phyloP scores from a whole-genome alignment of 2,888 invertebrate species.

The Luffia ferchaultella region DNA sequence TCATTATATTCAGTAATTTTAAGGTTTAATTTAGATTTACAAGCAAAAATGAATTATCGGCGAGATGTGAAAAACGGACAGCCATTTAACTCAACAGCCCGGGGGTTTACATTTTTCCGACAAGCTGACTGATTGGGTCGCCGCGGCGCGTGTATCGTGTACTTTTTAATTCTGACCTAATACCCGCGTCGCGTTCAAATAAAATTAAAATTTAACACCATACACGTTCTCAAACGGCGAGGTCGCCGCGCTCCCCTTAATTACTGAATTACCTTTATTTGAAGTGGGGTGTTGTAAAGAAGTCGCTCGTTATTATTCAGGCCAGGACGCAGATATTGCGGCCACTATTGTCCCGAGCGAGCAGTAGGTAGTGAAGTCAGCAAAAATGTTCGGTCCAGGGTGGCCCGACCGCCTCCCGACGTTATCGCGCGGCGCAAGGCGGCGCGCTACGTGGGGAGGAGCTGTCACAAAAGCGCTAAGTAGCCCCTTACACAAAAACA shows the following conservation, averaged over 20 bases:
- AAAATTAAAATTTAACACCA: not conserved
- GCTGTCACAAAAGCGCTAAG: slow-evolving; percentile 4
- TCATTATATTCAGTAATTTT: not conserved
- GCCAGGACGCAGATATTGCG: not conserved
- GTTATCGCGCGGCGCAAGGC: not conserved
- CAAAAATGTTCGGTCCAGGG: not conserved
- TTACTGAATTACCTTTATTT: not conserved
- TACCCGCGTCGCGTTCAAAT: not conserved
- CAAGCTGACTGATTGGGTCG: slow-evolving; percentile 8
- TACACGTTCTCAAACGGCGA: not conserved
- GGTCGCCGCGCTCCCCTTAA: not conserved
- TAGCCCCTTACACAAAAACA: slow-evolving; percentile 3
- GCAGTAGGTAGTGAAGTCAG: not conserved
- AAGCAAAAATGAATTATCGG: slow-evolving; percentile 6
- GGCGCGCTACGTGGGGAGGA: not conserved
- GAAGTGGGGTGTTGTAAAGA: not conserved
- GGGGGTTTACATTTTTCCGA: slow-evolving; percentile 7
- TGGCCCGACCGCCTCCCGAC: not conserved
- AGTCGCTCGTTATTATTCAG: not conserved
- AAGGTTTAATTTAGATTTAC: not conserved
- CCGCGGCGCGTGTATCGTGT: not conserved
- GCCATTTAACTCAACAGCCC: slow-evolving; percentile 5
- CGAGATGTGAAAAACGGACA: slow-evolving; percentile 5
- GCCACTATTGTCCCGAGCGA: not conserved
- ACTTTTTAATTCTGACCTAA: slow-evolving; percentile 4